A percentile compares a stretch with the other conserved stretches of the same genome.
These are phyloP conservation scores for Caerostris darwini DNA, from an alignment of 1,140 invertebrate genomes.

Conservation along the genomic window DNA sequence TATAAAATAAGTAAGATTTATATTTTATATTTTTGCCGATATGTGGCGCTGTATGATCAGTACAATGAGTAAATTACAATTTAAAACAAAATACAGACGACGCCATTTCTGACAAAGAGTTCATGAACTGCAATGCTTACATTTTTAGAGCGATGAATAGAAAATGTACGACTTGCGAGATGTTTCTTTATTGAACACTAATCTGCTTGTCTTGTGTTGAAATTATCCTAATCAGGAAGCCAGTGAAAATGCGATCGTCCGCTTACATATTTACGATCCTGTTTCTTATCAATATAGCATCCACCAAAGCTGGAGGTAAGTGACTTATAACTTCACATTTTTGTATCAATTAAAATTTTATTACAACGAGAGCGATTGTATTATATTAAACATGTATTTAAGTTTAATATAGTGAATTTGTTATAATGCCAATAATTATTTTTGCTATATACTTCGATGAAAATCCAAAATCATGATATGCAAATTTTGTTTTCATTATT, in stretches of 20 bases:
- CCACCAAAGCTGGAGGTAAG: neutral
- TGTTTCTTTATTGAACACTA: neutral
- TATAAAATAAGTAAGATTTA: neutral
- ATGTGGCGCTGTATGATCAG: conserved; percentile 38
- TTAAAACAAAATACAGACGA: neutral
- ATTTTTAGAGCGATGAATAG: neutral
- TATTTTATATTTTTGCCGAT: conserved; percentile 43
- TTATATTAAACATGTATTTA: no score
- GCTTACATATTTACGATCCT: neutral
- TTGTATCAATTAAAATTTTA: neutral
- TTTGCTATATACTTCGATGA: no score
- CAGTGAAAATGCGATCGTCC: neutral
- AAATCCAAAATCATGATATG: no score
- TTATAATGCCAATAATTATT: no score
- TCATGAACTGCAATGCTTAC: neutral
- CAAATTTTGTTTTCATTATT: no score
- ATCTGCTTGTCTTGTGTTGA: neutral
- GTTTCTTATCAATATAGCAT: no score
- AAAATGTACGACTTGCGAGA: neutral
- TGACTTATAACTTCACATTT: neutral
- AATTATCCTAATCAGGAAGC: neutral
- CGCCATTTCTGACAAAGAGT: neutral
- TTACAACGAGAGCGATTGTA: no score
- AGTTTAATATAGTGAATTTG: no score
- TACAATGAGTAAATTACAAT: neutral